Evolutionary conservation across 1,140 invertebrate species (phyloP), one percentile per base, ranked within the genome.

Genomic region (Ostrea denselamellosa): DNA sequence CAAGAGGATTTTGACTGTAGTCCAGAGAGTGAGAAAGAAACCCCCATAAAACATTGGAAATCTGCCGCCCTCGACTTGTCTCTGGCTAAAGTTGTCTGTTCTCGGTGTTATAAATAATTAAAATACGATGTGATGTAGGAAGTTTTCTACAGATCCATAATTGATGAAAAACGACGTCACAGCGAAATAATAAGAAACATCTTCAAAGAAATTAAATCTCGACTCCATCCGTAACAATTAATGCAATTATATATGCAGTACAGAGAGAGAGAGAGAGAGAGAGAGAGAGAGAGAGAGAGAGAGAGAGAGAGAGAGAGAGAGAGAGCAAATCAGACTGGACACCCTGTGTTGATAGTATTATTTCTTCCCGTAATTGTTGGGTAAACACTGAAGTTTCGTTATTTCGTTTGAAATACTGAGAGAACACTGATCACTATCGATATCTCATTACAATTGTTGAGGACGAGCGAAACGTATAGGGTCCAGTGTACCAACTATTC

Each of bases 191-290:
- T 25, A 25, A 71, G 25, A 0, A 12, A 10, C 12, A 71, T 71
- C 68, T 71, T 71, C 68, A 71, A 71, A 71, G 68, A 25, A 34
- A 34, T 71, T n/a, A 71, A 71, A 22, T 71, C 68, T 71, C 68
- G 22, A 34, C 68, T 25, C 25, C 68, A 3, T 34, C 14, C 68
- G 68, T 25, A 71, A 71, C 68, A 71, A 71, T 71, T 71, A 71
- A 71, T 71, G 22, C 25, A 71, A 71, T 71, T 71, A 71, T 71
- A 71, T 25, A 14, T 71, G 68, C 22, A 71, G 28, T 71, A 28
- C 68, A 71, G 22, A 71, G 68, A 22, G 28, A 71, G 22, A 12
- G n/a, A n/a, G n/a, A n/a, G n/a, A n/a, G n/a, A n/a, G n/a, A n/a
- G n/a, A n/a, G n/a, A n/a, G n/a, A n/a, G n/a, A n/a, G n/a, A n/a